These are phyloP conservation scores for Nephrotoma guestfalica DNA, from an alignment of 2,888 invertebrate species.

Conservation along the genomic window DNA sequence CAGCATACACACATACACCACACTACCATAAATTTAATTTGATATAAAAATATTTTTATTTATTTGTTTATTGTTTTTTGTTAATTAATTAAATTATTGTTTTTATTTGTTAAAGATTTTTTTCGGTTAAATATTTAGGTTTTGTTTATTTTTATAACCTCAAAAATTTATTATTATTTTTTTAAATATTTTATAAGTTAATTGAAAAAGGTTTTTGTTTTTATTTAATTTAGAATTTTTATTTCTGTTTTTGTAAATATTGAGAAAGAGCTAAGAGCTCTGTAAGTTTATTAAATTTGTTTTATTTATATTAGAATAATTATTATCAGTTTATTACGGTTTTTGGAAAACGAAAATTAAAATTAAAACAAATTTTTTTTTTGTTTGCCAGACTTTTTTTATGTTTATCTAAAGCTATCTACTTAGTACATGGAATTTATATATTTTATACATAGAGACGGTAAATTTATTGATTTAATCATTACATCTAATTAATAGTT, in stretches of 20 bases:
- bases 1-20: too few relatives aligned
- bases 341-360: neutral
- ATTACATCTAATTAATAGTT: neutral
- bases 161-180: neutral
- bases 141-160: neutral
- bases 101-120: neutral
- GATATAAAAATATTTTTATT: neutral
- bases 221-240: neutral
- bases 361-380: neutral
- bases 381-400: neutral
- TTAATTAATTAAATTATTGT: neutral
- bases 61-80: neutral
- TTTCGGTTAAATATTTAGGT: neutral
- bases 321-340: neutral
- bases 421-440: neutral
- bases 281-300: neutral
- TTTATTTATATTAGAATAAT: neutral
- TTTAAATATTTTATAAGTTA: neutral
- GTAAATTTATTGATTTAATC: neutral
- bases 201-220: neutral
- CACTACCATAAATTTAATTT: neutral
- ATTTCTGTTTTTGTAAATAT: neutral
- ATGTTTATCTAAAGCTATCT: neutral
- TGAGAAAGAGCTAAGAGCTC: neutral
- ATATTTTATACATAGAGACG: neutral